phyloP scores from a whole-genome alignment of 1,140 invertebrate genomes.

The Drosophila pseudoobscura region DNA sequence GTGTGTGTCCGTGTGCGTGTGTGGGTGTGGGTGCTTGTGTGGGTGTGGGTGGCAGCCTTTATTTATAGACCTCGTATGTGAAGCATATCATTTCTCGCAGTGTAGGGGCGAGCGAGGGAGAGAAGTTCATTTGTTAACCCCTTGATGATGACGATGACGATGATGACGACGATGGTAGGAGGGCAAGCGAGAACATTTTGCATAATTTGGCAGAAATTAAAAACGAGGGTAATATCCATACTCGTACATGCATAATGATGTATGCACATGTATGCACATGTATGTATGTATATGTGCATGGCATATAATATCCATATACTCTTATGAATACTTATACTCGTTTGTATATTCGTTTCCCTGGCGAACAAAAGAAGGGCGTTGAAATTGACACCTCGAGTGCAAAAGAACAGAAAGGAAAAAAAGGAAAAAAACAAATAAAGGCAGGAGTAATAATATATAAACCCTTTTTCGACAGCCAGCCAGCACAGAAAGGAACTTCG shows the following conservation, averaged over 20 bases:
- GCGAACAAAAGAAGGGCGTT: slow-evolving; percentile 77
- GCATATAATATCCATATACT: slow-evolving; percentile 38
- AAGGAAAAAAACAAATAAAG: slow-evolving; percentile 49
- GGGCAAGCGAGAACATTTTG: slow-evolving; percentile 46
- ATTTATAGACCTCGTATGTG: too few species aligned
- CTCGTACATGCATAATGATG: slow-evolving; percentile 17
- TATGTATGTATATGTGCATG: too few species aligned
- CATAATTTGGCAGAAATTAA: slow-evolving; percentile 80
- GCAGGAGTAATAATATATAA: slow-evolving; percentile 47
- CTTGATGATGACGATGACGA: background rate
- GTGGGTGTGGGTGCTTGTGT: slow-evolving; percentile 2
- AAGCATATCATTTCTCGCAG: slow-evolving; percentile 11
- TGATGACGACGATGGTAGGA: background rate
- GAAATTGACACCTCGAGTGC: slow-evolving; percentile 80
- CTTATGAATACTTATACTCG: slow-evolving; percentile 26
- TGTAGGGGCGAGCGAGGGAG: background rate
- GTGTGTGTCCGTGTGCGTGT: slow-evolving; percentile 20
- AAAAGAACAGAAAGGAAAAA: slow-evolving; percentile 63
- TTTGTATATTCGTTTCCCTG: slow-evolving; percentile 38
- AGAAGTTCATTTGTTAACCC: slow-evolving; percentile 31
- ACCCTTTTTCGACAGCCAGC: slow-evolving; percentile 58
- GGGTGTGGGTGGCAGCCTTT: slow-evolving; percentile 33
- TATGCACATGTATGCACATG: background rate
- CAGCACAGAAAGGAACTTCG: slow-evolving; percentile 44
- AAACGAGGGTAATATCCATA: slow-evolving; percentile 77